Base-by-base conservation (phyloP, 2,113 vertebrate genomes). In the Smithornis capensis region DNA sequence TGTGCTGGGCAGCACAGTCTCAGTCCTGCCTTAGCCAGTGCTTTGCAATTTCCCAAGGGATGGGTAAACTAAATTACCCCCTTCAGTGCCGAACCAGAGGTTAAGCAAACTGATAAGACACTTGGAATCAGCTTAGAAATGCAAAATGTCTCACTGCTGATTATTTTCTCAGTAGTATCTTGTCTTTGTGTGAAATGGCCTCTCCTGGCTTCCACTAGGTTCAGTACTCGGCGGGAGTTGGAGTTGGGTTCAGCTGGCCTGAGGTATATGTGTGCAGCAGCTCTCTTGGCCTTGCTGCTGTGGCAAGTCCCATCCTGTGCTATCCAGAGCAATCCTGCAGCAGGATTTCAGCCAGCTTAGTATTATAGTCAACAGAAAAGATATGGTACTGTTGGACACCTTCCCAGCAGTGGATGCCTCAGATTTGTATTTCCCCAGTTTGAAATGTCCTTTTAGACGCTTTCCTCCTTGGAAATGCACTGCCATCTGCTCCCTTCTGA, bases 61-160 rank as follows among this genome's bases (percentile, higher is more conserved):
- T 15, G 12, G n/a, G 14, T 27, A 55, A 87, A 29, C 49, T 55
- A n/a, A 84, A 38, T 71, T 5, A 42, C 18, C 29, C 16, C 18
- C 44, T 55, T 47, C 59, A n/a, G 33, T 60, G 47, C 52, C 2
- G 3, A 71, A 45, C 11, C 21, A 60, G 57, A 64, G 64, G 42
- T 63, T 80, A 86, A 90, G n/a, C 67, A 83, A 93, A 86, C 79
- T 73, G 79, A n/a, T 90, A 64, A 73, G 79, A 64, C 71, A 60
- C 67, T 68, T 68, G 25, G 21, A 74, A 56, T 75, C 23, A 44
- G 47, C 79, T 83, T 82, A 90, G 42, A 85, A 82, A 65, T 75
- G 74, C 47, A 78, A 70, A 50, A 45, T 14, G 22, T 74, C 50
- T 37, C 44, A 9, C 6, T 53, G 73, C 15, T 45, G 25, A 11